Evolutionary conservation across 2,113 vertebrate species (phyloP).

Genomic region (Pseudorectes ferrugineus): DNA sequence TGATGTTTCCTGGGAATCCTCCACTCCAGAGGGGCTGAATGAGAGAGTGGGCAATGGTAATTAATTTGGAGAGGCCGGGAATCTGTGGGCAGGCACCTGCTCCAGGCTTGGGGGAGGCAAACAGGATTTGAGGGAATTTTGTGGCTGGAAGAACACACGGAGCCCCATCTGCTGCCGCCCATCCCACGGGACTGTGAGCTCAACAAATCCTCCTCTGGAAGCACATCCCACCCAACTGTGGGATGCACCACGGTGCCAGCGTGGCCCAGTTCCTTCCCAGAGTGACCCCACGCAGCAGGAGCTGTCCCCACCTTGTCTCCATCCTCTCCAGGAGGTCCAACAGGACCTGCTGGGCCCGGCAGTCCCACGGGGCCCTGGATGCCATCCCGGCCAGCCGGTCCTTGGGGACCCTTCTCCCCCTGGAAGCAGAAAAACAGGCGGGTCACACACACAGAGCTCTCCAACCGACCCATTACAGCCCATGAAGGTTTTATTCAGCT

Average conservation of each 20-base stretch:
- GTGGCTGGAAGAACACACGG: background rate
- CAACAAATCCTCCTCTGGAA: background rate
- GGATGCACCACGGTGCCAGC: fast-evolving
- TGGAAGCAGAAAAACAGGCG: conserved; percentile 38
- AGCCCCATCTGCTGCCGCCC: background rate
- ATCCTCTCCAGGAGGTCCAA: conserved; percentile 94
- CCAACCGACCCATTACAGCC: background rate
- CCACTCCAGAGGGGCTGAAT: background rate
- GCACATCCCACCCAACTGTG: fast-evolving
- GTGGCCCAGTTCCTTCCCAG: fast-evolving
- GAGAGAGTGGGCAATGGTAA: background rate
- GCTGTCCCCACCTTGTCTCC: conserved; percentile 88
- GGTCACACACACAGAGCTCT: background rate
- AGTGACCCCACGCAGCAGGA: background rate
- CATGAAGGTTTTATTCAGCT: background rate
- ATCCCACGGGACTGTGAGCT: fast-evolving
- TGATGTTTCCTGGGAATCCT: background rate
- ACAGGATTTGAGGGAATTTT: background rate
- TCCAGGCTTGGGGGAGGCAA: background rate
- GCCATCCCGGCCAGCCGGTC: conserved; percentile 93
- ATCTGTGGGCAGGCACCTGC: fast-evolving
- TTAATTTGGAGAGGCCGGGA: background rate
- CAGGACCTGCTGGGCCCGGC: conserved; percentile 92
- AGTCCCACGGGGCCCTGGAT: conserved; percentile 96
- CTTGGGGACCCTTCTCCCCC: conserved; percentile 98